phyloP scores from a whole-genome alignment of 2,113 vertebrate genomes.

The Solenodon paradoxus region DNA sequence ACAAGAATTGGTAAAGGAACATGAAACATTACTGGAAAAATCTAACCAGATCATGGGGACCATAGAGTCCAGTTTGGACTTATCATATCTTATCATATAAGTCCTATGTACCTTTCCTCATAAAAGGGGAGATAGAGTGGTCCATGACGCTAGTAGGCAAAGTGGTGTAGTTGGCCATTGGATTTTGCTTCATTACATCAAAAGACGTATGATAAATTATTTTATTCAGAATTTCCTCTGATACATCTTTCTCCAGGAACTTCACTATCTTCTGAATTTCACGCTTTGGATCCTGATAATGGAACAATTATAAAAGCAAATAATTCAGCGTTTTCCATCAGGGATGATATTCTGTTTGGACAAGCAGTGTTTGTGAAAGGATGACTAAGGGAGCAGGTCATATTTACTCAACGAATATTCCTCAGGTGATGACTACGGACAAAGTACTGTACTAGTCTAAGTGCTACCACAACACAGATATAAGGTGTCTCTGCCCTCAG shows the following conservation, averaged over 20 bases:
- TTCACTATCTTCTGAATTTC: constrained; percentile 83
- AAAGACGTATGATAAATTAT: constrained; percentile 82
- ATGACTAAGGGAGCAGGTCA: not conserved
- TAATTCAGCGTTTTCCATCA: not conserved
- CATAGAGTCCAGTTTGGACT: not conserved
- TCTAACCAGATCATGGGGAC: not conserved
- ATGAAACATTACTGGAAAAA: not conserved
- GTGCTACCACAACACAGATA: not conserved
- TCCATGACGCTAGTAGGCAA: constrained; percentile 43
- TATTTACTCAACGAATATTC: not conserved
- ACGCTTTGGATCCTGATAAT: constrained; percentile 74
- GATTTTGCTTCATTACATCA: constrained; percentile 86
- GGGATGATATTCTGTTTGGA: not conserved
- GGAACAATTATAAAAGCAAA: not conserved
- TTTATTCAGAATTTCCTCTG: constrained; percentile 66
- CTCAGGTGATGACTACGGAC: not conserved
- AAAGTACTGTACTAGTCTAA: not conserved
- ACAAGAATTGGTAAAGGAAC: not conserved
- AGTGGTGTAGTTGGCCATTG: constrained; percentile 82
- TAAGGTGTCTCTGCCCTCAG: not conserved
- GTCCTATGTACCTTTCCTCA: constrained; percentile 73
- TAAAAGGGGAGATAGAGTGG: constrained; percentile 77
- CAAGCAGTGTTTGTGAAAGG: not conserved
- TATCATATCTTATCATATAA: not conserved
- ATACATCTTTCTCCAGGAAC: constrained; percentile 83